Evolutionary conservation across 2,888 invertebrate species (phyloP).

Genomic region (Drosophila subsilvestris): DNA sequence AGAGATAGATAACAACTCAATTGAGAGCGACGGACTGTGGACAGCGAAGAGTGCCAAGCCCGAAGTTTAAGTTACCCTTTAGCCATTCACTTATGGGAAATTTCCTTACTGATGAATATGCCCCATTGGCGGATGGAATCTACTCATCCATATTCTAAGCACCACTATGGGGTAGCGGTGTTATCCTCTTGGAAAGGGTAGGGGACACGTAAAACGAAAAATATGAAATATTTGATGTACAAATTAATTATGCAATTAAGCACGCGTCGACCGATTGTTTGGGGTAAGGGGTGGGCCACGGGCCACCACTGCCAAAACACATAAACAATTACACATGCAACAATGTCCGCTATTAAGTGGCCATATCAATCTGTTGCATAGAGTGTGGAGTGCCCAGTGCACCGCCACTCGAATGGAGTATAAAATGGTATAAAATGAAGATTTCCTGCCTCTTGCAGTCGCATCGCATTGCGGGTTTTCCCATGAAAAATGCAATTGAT

Average conservation of each 20-base stretch:
- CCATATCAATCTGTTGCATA: slow-evolving; percentile 49
- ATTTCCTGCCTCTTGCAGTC: slow-evolving; percentile 50
- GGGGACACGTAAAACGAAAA: background rate
- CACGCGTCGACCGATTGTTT: slow-evolving; percentile 57
- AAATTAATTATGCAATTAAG: slow-evolving; percentile 75
- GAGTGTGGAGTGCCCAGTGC: background rate
- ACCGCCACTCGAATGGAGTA: background rate
- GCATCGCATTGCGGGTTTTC: slow-evolving; percentile 42
- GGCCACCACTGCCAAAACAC: background rate
- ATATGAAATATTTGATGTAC: slow-evolving; percentile 35
- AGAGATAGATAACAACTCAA: slow-evolving; percentile 24
- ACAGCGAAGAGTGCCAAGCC: slow-evolving; percentile 56
- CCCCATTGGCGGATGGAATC: background rate
- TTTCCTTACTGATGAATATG: background rate
- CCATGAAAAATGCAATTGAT: slow-evolving; percentile 73
- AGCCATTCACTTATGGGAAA: background rate
- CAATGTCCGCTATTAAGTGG: slow-evolving; percentile 41
- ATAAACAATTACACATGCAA: slow-evolving; percentile 10
- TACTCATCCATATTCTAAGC: background rate
- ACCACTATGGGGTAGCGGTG: background rate
- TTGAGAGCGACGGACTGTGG: slow-evolving; percentile 35
- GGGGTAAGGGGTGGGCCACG: background rate
- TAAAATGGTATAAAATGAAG: slow-evolving; percentile 47
- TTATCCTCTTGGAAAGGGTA: background rate
- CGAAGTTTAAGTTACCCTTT: background rate